A percentile compares a stretch with the other conserved stretches of the same genome.
Conservation (phyloP, 2,888 invertebrate species). For the Scaptomyza parva region DNA sequence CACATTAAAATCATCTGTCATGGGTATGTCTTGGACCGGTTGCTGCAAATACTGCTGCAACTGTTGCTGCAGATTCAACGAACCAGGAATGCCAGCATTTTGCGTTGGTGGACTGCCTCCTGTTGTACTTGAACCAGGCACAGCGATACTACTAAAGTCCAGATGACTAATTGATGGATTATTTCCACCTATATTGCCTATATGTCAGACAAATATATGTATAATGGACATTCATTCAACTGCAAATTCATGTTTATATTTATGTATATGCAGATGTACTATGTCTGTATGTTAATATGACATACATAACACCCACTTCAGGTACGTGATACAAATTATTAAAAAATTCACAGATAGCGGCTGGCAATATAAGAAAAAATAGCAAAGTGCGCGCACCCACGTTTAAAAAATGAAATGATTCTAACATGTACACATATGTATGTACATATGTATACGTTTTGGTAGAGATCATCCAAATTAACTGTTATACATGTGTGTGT, state of each 20-base stretch:
- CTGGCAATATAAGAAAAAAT: slow-evolving; percentile 12
- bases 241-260: slow-evolving; percentile 2
- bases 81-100: slow-evolving; percentile 27
- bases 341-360: slow-evolving; percentile 1
- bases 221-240: no score
- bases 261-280: background rate
- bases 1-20: slow-evolving; percentile 83
- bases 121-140: slow-evolving; percentile 86
- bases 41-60: slow-evolving; percentile 33
- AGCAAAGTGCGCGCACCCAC: slow-evolving; percentile 36
- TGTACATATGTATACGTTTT: slow-evolving; percentile 2
- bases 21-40: slow-evolving; percentile 56
- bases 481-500: slow-evolving; percentile 10
- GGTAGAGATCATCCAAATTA: slow-evolving; percentile 54
- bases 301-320: slow-evolving; percentile 4
- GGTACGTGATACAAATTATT: slow-evolving; percentile 1
- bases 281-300: no score
- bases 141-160: slow-evolving; percentile 94
- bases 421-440: slow-evolving; percentile 25
- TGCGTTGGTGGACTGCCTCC: slow-evolving; percentile 43
- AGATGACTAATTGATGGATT: slow-evolving; percentile 84
- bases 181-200: slow-evolving; percentile 18
- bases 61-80: slow-evolving; percentile 36
- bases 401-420: slow-evolving; percentile 12
- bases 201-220: background rate